Evolutionary conservation across 2,797 vertebrate species (phyloP), one percentile per base, ranked within the genome.

Genomic region (Sebastes miniatus): DNA sequence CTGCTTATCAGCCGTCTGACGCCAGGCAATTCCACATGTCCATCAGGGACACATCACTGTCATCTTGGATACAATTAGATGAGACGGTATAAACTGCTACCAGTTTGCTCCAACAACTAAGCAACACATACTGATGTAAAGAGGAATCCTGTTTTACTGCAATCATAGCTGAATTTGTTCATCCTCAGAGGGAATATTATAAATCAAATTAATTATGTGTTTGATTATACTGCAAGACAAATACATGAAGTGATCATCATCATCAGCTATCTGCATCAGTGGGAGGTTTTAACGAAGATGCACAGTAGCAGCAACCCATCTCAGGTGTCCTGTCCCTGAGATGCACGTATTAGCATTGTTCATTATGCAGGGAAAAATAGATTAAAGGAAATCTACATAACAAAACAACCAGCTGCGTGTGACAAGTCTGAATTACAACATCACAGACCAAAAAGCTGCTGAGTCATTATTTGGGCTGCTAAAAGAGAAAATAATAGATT

Each of bases 11-110:
- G 79, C 79, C 13, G 43, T 77, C 84, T 86, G 85, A 90, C 70
- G 80, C 70, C 66, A 70, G 68, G 71, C 58, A 71, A 83, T 90
- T 82, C 87, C 83, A 87, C 79, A 77, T 69, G 64, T 39, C 70
- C 69, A 74, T 27, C 50, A 58, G 58, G 27, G 73, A 79, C 71
- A 56, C 50, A 76, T 76, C 62, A 79, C 50, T 52, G 2, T 32
- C 47, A 62, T 81, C 69, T 74, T 74, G n/a, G 39, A 83, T 70
- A 14, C 10, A 43, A 47, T 47, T 18, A 52, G 50, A 77, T 43
- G 25, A 81, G 39, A 79, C 16, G 56, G 10, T 22, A 61, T 68
- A 54, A 18, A 50, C 54, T 56, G 59, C 52, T 34, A 7, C 50
- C 13, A 43, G 27, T 73, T 56, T 72, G 54, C 76, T 69, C 24